Evolutionary conservation across 2,888 invertebrate species (phyloP), one percentile per base, ranked within the genome.

Genomic region (Epiblema foenella): DNA sequence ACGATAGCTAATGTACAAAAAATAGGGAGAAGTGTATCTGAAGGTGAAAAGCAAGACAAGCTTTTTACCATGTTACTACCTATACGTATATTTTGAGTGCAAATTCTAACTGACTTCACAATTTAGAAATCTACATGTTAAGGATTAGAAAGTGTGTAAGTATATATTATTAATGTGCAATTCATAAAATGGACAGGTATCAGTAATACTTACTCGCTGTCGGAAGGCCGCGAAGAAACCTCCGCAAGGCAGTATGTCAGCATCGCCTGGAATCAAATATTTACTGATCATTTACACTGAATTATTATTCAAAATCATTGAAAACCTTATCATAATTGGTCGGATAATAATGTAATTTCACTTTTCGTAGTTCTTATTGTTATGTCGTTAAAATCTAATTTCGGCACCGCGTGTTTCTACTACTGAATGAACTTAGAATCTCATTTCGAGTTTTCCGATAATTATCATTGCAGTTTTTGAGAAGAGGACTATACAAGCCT

Each of bases 251-350:
- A 79, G 72, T 80, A 83, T 3, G 82, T 78, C 9, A 84, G 56
- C 79, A 90, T 77, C 76, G 89, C 64, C 91, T 91, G 89, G 63
- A 91, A 90, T 69, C 2, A 52, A 57, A 75, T 3, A 24, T 24
- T 3, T 24, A 24, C 24, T 3, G 2, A 24, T 24, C 24, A 24
- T 24, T 24, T 24, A 24, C 24, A 24, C 24, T 24, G 24, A 24
- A 24, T 24, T 24, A 24, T 24, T 24, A 24, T 4, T 24, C 1
- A 24, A 24, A 24, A 24, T 24, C 1, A 24, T 24, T 24, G 24
- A 24, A 24, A 37, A 37, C 37, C 2, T 37, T 37, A 37, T 37
- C 24, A 24, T 24, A 24, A 24, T 39, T 3, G 39, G 11, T 39
- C 11, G n/a, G n/a, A n/a, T n/a, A n/a, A n/a, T n/a, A n/a, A n/a